These are phyloP conservation scores for Gallirallus australis DNA, from an alignment of 2,797 vertebrate species.

Conservation along the genomic window DNA sequence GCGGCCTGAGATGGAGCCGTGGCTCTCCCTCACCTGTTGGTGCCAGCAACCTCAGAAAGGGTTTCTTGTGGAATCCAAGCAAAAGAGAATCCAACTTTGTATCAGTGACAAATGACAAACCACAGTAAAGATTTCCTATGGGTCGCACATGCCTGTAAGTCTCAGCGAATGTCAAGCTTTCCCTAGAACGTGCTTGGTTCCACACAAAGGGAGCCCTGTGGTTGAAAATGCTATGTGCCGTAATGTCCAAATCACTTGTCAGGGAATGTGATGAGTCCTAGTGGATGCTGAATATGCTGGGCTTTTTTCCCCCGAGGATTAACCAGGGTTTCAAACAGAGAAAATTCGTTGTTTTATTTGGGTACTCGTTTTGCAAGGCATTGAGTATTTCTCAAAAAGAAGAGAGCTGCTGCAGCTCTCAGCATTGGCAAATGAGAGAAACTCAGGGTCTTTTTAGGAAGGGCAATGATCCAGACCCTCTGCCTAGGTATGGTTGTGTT, in stretches of 20 bases:
- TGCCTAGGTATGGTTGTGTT: neutral
- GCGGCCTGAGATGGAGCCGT: neutral
- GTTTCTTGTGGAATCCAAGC: neutral
- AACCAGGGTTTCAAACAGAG: neutral
- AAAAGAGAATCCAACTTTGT: neutral
- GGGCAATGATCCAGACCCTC: neutral
- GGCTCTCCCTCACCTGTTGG: neutral
- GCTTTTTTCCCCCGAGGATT: neutral
- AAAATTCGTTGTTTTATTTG: neutral
- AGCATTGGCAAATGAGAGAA: neutral
- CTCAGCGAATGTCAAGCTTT: neutral
- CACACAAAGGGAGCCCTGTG: neutral
- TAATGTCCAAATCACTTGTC: neutral
- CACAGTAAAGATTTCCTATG: neutral
- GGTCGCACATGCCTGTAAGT: neutral
- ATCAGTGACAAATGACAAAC: neutral
- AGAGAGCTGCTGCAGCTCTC: neutral
- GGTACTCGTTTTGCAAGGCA: neutral
- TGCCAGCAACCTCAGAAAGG: neutral
- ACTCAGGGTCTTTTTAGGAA: neutral
- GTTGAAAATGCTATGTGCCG: neutral
- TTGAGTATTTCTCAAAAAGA: neutral
- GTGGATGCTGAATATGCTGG: constrained; percentile 16
- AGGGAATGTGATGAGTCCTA: constrained; percentile 29
- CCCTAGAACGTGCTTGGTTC: neutral